Percentiles rank a stretch among this genome's conserved stretches.
Evolutionary conservation across 2,888 invertebrate species (phyloP).

Genomic region (Allacma fusca): DNA sequence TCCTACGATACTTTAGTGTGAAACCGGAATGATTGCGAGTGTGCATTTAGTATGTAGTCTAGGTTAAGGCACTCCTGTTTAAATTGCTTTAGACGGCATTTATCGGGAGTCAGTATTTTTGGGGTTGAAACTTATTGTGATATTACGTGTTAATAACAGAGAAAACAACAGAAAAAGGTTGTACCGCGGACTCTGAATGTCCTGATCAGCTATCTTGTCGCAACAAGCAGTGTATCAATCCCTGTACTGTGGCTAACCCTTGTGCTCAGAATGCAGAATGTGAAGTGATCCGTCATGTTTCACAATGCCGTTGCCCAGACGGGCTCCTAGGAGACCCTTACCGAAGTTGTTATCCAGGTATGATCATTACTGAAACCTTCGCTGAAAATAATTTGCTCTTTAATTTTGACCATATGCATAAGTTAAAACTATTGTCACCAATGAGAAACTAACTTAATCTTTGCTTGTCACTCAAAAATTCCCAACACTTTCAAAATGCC

Average conservation of each 20-base stretch:
- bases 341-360: constrained; percentile 70
- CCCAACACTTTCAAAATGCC: constrained; percentile 7
- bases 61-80: constrained; percentile 29
- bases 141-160: constrained; percentile 58
- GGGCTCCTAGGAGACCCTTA: constrained; percentile 81
- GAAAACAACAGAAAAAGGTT: constrained; percentile 70
- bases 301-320: constrained; percentile 78
- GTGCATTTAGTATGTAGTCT: constrained; percentile 35
- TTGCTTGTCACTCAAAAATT: constrained; percentile 27
- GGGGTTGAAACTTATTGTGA: neutral
- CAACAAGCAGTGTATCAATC: constrained; percentile 63
- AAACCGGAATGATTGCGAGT: constrained; percentile 44
- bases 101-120: neutral
- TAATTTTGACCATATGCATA: constrained; percentile 22
- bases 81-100: neutral
- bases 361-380: constrained; percentile 41
- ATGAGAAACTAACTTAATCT: constrained; percentile 26
- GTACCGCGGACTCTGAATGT: constrained; percentile 66
- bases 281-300: constrained; percentile 72
- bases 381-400: neutral
- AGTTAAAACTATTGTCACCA: constrained; percentile 24
- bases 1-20: neutral
- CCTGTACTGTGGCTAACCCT: constrained; percentile 63
- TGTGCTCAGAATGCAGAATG: constrained; percentile 63
- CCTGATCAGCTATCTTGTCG: constrained; percentile 62